Evolutionary conservation across 2,113 vertebrate species (phyloP).

Genomic region (Pluvianellus socialis): DNA sequence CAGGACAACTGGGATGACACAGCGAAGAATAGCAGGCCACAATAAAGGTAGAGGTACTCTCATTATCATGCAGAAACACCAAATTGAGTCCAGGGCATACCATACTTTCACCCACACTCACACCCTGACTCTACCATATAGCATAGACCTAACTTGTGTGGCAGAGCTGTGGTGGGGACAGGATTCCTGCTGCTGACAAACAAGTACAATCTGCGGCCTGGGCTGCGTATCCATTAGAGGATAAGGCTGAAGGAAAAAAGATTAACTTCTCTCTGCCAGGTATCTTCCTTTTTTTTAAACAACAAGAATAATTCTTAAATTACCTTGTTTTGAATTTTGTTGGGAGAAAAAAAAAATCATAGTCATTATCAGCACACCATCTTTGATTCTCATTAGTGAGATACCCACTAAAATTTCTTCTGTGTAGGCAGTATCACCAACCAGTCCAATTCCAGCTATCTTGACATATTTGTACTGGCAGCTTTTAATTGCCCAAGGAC

Average conservation of each 20-base stretch:
- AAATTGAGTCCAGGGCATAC: background rate
- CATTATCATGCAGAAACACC: background rate
- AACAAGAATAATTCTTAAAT: background rate
- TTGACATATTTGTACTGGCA: background rate
- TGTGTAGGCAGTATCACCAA: background rate
- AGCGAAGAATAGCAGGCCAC: background rate
- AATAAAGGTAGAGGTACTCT: background rate
- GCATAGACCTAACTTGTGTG: background rate
- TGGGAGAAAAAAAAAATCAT: background rate
- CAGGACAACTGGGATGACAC: background rate
- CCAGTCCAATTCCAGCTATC: background rate
- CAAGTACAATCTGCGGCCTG: background rate
- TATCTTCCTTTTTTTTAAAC: background rate
- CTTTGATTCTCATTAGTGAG: background rate
- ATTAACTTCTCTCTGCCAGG: background rate
- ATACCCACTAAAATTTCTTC: background rate
- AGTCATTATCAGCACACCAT: background rate
- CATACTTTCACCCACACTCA: background rate
- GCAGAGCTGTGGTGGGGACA: background rate
- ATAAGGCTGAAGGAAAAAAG: background rate
- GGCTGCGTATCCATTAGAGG: background rate
- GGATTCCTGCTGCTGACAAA: background rate
- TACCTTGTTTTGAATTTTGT: background rate
- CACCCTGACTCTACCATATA: background rate
- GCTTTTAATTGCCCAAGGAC: slow-evolving; percentile 2